A percentile compares a stretch with the other conserved stretches of the same genome.
Evolutionary conservation across 2,797 vertebrate species (phyloP).

Genomic region (Mormyrops attenuatus): DNA sequence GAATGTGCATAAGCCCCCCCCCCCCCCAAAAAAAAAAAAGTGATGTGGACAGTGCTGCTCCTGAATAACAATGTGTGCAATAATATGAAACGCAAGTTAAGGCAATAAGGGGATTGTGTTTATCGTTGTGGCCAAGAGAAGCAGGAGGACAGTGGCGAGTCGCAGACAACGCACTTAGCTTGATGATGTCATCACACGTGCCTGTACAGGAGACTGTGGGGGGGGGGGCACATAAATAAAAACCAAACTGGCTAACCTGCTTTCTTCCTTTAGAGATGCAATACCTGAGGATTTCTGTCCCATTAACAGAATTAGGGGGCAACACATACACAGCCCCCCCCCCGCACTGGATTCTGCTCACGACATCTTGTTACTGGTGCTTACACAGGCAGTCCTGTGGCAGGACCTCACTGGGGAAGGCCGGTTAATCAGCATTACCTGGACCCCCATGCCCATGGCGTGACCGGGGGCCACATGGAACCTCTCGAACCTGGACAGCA

Average conservation of each 20-base stretch:
- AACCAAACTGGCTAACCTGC: background rate
- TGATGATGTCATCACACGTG: too few species aligned
- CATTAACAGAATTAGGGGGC: background rate
- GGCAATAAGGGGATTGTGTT: too few species aligned
- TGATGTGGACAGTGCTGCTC: background rate
- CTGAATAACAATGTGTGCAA: too few species aligned
- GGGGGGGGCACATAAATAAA: too few species aligned
- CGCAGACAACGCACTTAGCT: too few species aligned
- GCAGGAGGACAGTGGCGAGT: too few species aligned
- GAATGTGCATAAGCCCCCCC: background rate
- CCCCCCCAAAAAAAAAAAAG: background rate
- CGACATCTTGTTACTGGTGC: background rate
- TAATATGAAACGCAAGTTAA: too few species aligned
- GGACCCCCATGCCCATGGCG: background rate
- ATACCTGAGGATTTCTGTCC: background rate
- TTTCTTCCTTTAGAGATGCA: background rate
- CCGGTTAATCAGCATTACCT: background rate
- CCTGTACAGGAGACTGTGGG: too few species aligned
- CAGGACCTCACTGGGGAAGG: background rate
- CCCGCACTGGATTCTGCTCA: background rate
- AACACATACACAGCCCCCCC: background rate
- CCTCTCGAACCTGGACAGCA: background rate
- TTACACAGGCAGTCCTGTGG: background rate
- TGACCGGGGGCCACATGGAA: background rate
- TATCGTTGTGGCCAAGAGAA: too few species aligned